Conservation (phyloP, 2,113 vertebrate genomes). For the Carlito syrichta region DNA sequence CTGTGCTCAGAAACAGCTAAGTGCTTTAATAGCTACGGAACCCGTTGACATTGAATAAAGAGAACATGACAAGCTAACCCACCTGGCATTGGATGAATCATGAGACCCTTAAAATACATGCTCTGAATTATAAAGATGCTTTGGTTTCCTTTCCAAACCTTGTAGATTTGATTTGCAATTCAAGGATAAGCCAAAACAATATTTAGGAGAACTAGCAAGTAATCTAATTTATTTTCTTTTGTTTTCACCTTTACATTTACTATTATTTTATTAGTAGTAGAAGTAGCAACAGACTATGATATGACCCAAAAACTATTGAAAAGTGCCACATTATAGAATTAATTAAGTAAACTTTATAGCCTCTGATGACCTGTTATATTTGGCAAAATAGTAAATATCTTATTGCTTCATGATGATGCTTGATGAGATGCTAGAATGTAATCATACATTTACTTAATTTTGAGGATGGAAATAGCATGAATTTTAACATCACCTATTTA, state of each 20-base stretch:
- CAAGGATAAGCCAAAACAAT: constrained; percentile 50
- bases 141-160: constrained; percentile 40
- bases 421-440: constrained; percentile 12
- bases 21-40: constrained; percentile 80
- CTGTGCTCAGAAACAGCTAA: constrained; percentile 87
- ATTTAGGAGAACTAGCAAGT: constrained; percentile 40
- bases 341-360: constrained; percentile 19
- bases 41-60: constrained; percentile 66
- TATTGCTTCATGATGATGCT: neutral
- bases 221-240: constrained; percentile 43
- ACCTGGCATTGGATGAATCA: neutral
- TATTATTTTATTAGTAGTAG: neutral
- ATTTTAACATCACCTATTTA: neutral
- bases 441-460: constrained; percentile 28
- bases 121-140: constrained; percentile 26
- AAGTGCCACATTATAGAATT: neutral
- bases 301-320: neutral
- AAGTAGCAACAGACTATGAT: neutral
- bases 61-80: constrained; percentile 12
- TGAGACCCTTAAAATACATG: constrained; percentile 49
- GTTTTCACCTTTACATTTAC: constrained; percentile 29
- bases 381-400: constrained; percentile 29
- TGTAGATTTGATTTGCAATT: neutral
- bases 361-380: constrained; percentile 8
- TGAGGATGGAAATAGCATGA: neutral